phyloP scores from a whole-genome alignment of 1,140 invertebrate species.

The Ips nitidus region DNA sequence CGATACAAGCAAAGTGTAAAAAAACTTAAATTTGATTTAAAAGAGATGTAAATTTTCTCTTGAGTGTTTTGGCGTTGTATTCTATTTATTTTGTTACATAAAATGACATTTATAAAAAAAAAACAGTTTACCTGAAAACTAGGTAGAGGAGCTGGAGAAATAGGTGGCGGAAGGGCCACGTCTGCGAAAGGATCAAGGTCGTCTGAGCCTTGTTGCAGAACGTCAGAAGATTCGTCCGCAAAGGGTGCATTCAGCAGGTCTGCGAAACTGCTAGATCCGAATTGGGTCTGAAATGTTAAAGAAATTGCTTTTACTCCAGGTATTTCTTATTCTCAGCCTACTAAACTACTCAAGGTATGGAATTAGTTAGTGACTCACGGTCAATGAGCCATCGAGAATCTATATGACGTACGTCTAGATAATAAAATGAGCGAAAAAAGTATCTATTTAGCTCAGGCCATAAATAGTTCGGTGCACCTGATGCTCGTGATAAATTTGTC shows the following conservation, averaged over 20 bases:
- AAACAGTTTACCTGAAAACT: slow-evolving; percentile 77
- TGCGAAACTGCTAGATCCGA: slow-evolving; percentile 65
- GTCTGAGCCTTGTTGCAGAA: slow-evolving; percentile 45
- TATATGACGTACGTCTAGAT: no score
- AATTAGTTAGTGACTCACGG: no score
- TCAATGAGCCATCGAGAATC: no score
- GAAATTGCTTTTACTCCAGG: slow-evolving; percentile 6
- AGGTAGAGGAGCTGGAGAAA: slow-evolving; percentile 65
- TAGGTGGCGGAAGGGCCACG: slow-evolving; percentile 48
- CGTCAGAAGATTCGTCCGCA: slow-evolving; percentile 53
- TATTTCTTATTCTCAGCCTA: neutral
- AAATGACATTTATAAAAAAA: no score
- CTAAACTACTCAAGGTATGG: no score
- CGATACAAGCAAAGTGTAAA: no score
- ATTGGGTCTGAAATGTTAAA: slow-evolving; percentile 57
- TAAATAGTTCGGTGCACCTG: slow-evolving; percentile 27
- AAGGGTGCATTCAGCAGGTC: slow-evolving; percentile 64
- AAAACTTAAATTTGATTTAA: no score
- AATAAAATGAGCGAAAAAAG: no score
- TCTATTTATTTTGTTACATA: no score
- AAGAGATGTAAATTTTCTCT: no score
- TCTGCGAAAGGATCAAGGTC: slow-evolving; percentile 51
- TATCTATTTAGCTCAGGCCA: slow-evolving; percentile 18
- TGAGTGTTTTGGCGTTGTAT: no score
- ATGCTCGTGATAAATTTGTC: slow-evolving; percentile 29